Base-by-base conservation (phyloP, 2,888 invertebrate genomes). In the Druceiella hillmani region DNA sequence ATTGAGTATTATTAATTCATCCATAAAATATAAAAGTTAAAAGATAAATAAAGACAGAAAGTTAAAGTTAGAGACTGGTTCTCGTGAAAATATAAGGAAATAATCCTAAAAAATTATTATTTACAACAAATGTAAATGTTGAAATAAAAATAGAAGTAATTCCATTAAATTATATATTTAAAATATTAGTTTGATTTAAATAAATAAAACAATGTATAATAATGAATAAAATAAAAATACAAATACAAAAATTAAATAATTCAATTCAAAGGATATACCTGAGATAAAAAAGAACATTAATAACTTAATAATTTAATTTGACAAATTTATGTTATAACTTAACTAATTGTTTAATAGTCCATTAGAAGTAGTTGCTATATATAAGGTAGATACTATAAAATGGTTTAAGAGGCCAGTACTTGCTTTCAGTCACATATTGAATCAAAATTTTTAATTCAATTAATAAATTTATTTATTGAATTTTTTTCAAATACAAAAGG, bases 381-480 rank as follows among this genome's bases (percentile, higher is more conserved):
- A n/a, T n/a, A n/a, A n/a, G n/a, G n/a, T n/a, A n/a, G n/a, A n/a
- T 77, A 78, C 74, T 76, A 78, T 79, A 50, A 58, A 56, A 53
- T 76, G 76, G 71, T 78, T 81, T 80, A 80, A 81, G 76, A 80
- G 78, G 78, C 74, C 76, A 78, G 40, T 71, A 75, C 79, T 79
- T 79, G 64, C 72, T 74, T 76, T 79, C 78, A 78, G 78, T 69
- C 76, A 79, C 74, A 72, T 75, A 75, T 75, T 78, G 74, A 67
- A 40, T 55, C 56, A 56, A 61, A 59, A 53, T 62, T 67, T 63
- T 66, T 60, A 61, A 77, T 64, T 76, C 75, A 77, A 57, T 73
- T 73, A 63, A 76, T 71, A 56, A 78, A 77, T 49, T 57, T 64
- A 54, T 66, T 68, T 51, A 66, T 58, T 43, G 64, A 61, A 36